These are phyloP conservation scores for Sebastes oblongus DNA, from an alignment of 2,797 vertebrate genomes.

Conservation along the genomic window DNA sequence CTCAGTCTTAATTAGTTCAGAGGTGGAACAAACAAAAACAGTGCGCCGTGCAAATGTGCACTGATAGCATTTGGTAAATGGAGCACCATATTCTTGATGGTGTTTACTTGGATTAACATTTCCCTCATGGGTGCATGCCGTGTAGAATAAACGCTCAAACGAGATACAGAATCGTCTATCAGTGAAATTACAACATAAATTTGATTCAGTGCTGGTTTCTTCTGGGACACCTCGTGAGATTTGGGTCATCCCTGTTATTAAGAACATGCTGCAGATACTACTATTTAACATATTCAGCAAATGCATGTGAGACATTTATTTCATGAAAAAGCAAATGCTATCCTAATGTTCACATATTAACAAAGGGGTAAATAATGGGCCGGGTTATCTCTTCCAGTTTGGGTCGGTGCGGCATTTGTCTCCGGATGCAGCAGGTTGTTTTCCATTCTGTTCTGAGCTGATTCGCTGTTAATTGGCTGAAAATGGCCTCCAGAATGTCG, in stretches of 20 bases:
- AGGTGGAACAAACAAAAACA: constrained; percentile 39
- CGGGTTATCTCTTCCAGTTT: constrained; percentile 57
- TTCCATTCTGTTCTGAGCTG: constrained; percentile 61
- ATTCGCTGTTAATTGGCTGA: constrained; percentile 69
- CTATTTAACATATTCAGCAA: constrained; percentile 8
- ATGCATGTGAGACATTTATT: constrained; percentile 30
- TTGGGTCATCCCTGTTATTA: constrained; percentile 1
- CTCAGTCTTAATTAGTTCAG: constrained; percentile 49
- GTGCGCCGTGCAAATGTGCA: constrained; percentile 29
- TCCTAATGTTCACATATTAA: constrained; percentile 36
- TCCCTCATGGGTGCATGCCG: constrained; percentile 1
- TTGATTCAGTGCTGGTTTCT: constrained; percentile 12
- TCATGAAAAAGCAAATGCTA: constrained; percentile 34
- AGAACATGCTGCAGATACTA: background rate
- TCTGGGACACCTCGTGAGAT: constrained; percentile 4
- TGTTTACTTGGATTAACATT: constrained; percentile 25
- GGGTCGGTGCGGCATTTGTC: constrained; percentile 40
- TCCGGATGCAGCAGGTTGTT: constrained; percentile 59
- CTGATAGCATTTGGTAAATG: constrained; percentile 44
- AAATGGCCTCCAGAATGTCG: constrained; percentile 63
- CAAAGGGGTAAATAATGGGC: constrained; percentile 55
- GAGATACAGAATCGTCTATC: constrained; percentile 24
- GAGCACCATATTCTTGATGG: constrained; percentile 33
- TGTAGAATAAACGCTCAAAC: constrained; percentile 22
- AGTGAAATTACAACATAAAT: constrained; percentile 29